Base-by-base conservation (phyloP, 1,140 invertebrate species). In the Sitophilus oryzae region DNA sequence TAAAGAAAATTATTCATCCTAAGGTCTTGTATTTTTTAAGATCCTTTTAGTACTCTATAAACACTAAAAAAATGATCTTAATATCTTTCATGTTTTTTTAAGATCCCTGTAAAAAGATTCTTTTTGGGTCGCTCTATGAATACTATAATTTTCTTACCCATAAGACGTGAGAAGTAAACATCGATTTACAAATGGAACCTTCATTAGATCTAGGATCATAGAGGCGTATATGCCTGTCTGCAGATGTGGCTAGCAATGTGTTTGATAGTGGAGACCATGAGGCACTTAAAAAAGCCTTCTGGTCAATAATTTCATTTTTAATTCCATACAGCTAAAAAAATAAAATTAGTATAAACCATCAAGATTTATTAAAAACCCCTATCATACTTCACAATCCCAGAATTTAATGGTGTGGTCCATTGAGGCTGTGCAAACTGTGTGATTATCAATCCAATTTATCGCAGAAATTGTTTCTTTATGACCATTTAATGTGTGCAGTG, bases 361-460 rank as follows among this genome's bases (percentile, higher is more conserved):
- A 30, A 49, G n/a, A 44, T 22, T 3, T n/a, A 46, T 6, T 23
- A 19, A 18, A 18, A 8, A 4, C 40, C 15, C 21, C n/a, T 18
- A 43, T 43, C 35, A 34, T 44, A 70, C 68, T 52, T 72, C 68
- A 15, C 59, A 76, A 75, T 99, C 95, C 96, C 96, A 99, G 2
- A 96, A 65, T 71, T 89, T 87, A 8, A 99, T 74, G 0, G 93
- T 92, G 66, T 98, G 94, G 77, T 99, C 96, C 93, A 94, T 96
- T 1, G 88, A 89, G 59, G 82, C 80, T 0, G 92, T 93, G 10
- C 90, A 79, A 1, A 97, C 68, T 51, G 83, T 84, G 35, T 82
- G 75, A 45, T 76, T 76, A 55, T 86, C 84, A 52, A 88, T 80
- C 93, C 94, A 99, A 37, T 82, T 76, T 0, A 92, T 78, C 0